Percentiles rank a stretch among this genome's conserved stretches.
These are phyloP conservation scores for Elachura formosa DNA, from an alignment of 2,113 vertebrate genomes.

Conservation along the genomic window DNA sequence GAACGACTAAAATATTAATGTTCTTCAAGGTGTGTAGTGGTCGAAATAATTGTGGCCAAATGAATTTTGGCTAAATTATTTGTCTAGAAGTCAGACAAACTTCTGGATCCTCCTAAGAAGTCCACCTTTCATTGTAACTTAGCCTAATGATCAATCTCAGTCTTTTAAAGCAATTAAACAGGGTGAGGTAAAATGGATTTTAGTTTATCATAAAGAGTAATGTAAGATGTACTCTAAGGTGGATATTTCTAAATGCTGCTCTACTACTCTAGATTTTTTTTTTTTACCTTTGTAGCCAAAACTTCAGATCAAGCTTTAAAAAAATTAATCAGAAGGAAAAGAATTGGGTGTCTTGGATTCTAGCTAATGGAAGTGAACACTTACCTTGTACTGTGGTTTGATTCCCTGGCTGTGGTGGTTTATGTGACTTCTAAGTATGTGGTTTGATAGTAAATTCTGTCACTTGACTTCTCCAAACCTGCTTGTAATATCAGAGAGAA, in stretches of 20 bases:
- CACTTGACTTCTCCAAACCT: not conserved
- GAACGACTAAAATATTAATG: not conserved
- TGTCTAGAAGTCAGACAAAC: not conserved
- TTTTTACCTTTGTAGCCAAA: not conserved
- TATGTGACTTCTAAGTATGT: not conserved
- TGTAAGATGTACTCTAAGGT: not conserved
- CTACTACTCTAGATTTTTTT: not conserved
- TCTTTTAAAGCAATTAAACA: not conserved
- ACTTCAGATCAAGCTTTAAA: not conserved
- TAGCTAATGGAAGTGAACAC: not conserved
- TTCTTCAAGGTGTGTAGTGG: not conserved
- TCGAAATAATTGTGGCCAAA: not conserved
- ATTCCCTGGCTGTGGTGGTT: not conserved
- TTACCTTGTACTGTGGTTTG: not conserved
- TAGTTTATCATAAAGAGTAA: not conserved
- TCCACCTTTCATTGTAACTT: not conserved
- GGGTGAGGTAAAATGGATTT: not conserved
- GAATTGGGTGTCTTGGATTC: not conserved
- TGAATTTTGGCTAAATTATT: not conserved
- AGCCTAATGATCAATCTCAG: accelerated
- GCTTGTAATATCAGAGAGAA: not conserved
- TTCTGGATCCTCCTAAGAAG: not conserved
- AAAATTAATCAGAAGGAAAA: not conserved
- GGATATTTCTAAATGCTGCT: not conserved
- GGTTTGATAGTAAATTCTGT: not conserved